Conservation (phyloP, 2,888 invertebrate species). For the Parnassius orleans region DNA sequence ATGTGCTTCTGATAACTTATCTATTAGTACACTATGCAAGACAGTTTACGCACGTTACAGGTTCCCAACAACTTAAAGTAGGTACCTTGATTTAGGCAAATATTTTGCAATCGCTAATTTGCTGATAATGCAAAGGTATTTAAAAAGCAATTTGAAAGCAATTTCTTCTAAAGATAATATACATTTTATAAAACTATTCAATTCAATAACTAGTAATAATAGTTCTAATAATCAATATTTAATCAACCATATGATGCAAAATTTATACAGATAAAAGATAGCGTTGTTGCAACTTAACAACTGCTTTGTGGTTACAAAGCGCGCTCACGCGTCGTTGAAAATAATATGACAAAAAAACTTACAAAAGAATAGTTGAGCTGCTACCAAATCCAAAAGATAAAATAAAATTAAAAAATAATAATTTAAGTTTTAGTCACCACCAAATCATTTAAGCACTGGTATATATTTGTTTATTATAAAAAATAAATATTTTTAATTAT, state of each 20-base stretch:
- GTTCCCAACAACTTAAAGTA: background rate
- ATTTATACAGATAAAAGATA: slow-evolving; percentile 3
- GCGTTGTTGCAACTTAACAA: slow-evolving; percentile 2
- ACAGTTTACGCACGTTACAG: background rate
- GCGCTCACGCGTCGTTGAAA: slow-evolving; percentile 1
- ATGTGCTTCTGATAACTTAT: slow-evolving; percentile 9
- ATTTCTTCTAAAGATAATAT: too few relatives aligned
- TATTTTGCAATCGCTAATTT: too few relatives aligned
- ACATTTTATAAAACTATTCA: too few relatives aligned
- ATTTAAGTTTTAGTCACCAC: slow-evolving; percentile 13
- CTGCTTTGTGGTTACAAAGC: background rate
- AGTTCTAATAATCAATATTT: too few relatives aligned
- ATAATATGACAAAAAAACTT: slow-evolving; percentile 6
- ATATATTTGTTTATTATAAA: slow-evolving; percentile 9
- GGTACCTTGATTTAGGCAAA: too few relatives aligned
- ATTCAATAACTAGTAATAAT: too few relatives aligned
- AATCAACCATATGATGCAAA: background rate
- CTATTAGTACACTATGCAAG: slow-evolving; percentile 15
- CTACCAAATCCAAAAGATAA: slow-evolving; percentile 9
- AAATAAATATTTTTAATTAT: slow-evolving; percentile 24
- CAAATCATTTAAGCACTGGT: slow-evolving; percentile 14
- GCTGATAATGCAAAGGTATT: too few relatives aligned
- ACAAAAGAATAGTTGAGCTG: slow-evolving; percentile 1
- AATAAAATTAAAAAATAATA: background rate
- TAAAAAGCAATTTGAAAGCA: too few relatives aligned